These are phyloP conservation scores for Ataeniobius toweri DNA, from an alignment of 2,797 vertebrate genomes.

Conservation along the genomic window DNA sequence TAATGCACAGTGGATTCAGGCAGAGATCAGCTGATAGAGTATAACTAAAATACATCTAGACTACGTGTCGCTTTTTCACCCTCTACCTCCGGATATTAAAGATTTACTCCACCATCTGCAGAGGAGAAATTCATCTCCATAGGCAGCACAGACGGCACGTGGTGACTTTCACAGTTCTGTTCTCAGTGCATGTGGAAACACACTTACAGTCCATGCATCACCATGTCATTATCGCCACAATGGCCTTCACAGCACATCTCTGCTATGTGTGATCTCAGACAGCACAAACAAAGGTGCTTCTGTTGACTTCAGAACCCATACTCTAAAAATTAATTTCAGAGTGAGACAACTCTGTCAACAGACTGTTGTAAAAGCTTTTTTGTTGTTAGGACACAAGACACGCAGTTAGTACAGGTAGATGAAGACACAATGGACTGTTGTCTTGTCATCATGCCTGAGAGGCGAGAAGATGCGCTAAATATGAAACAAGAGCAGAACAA, in stretches of 20 bases:
- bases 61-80: constrained; percentile 5
- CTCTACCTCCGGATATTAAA: constrained; percentile 21
- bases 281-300: constrained; percentile 7
- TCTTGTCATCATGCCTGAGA: constrained; percentile 6
- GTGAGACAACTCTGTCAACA: constrained; percentile 15
- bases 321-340: constrained; percentile 15
- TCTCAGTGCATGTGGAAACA: constrained; percentile 27
- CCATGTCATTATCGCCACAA: constrained; percentile 30
- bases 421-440: constrained; percentile 32
- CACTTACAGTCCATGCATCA: constrained; percentile 38
- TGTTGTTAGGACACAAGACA: constrained; percentile 13
- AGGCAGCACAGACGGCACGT: constrained; percentile 23
- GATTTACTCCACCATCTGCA: constrained; percentile 28
- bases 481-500: constrained; percentile 26
- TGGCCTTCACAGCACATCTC: neutral
- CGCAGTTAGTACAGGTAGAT: constrained; percentile 17
- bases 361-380: constrained; percentile 14
- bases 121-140: constrained; percentile 21
- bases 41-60: neutral
- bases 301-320: constrained; percentile 15
- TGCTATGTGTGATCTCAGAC: constrained; percentile 10
- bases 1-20: neutral
- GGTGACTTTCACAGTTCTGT: constrained; percentile 27
- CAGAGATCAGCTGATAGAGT: constrained; percentile 11
- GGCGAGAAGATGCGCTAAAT: neutral